Base-by-base conservation (phyloP, 2,888 invertebrate species). In the Hartigia nigra region DNA sequence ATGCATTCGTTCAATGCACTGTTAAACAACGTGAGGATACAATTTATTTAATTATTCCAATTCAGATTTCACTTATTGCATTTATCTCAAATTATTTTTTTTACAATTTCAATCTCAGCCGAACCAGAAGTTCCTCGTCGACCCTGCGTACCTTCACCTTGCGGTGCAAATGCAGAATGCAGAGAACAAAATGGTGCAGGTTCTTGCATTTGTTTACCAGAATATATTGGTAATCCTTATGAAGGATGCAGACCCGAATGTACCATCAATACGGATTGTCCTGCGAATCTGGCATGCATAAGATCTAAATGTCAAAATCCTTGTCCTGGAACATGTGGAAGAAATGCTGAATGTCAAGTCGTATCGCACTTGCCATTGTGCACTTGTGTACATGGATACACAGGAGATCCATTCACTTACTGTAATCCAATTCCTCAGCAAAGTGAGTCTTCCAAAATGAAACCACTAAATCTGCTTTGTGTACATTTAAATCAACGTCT, bases 311-410 rank as follows among this genome's bases (percentile, higher is more conserved):
- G 93, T 83, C 89, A 90, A 78, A 91, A 93, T 86, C 93, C 93
- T 12, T 93, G 93, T 81, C 91, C 91, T 31, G 92, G 93, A 72
- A 90, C 91, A 39, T 93, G 93, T 84, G 93, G 93, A 12, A 84
- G 87, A 23, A 95, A 95, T 86, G 93, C 95, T 31, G 92, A 94
- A 55, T 97, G 97, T 86, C 94, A 94, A 89, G 96, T 96, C 4
- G 94, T 95, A 78, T 95, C 96, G 87, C 97, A 97, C 89, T 95
- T 95, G 88, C 96, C 97, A 5, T 94, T 96, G 84, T 97, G 97
- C 90, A 94, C 94, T 80, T 97, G 97, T 88, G 92, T 92, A n/a
- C 87, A 91, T 32, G 93, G 93, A 77, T 94, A 93, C 84, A 94
- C 93, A 31, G 96, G 95, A 35, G 94, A 96, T 92, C 95, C 95